phyloP scores from a whole-genome alignment of 2,797 vertebrate species.

The Columba guinea region DNA sequence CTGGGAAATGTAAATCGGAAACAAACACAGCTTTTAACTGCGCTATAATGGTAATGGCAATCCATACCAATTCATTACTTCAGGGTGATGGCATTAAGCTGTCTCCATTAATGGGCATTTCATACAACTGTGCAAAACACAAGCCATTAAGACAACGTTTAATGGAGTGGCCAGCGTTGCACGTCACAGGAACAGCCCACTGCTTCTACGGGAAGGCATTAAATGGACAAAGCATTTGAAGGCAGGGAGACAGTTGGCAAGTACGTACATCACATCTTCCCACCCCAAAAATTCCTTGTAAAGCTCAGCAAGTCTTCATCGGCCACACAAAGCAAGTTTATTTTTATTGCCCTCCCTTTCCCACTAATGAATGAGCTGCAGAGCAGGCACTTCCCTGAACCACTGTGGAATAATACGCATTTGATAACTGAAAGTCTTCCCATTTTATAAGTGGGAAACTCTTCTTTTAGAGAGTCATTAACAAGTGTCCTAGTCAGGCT shows the following conservation, averaged over 20 bases:
- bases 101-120: constrained; percentile 57
- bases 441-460: background rate
- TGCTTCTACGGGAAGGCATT: background rate
- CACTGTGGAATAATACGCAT: background rate
- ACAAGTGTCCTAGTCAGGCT: background rate
- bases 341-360: background rate
- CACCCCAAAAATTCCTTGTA: background rate
- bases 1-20: constrained; percentile 67
- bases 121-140: constrained; percentile 1
- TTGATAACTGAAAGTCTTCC: background rate
- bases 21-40: constrained; percentile 65
- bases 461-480: background rate
- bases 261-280: background rate
- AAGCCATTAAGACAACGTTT: constrained; percentile 41
- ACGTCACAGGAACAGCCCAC: background rate
- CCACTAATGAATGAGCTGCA: background rate
- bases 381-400: background rate
- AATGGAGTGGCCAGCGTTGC: background rate
- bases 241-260: constrained; percentile 7
- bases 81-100: constrained; percentile 67
- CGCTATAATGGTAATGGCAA: constrained; percentile 73
- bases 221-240: background rate
- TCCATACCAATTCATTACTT: constrained; percentile 84
- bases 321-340: background rate
- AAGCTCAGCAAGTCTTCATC: constrained; percentile 24